These are phyloP conservation scores for Atta colombica DNA, from an alignment of 1,140 invertebrate genomes.

Conservation along the genomic window DNA sequence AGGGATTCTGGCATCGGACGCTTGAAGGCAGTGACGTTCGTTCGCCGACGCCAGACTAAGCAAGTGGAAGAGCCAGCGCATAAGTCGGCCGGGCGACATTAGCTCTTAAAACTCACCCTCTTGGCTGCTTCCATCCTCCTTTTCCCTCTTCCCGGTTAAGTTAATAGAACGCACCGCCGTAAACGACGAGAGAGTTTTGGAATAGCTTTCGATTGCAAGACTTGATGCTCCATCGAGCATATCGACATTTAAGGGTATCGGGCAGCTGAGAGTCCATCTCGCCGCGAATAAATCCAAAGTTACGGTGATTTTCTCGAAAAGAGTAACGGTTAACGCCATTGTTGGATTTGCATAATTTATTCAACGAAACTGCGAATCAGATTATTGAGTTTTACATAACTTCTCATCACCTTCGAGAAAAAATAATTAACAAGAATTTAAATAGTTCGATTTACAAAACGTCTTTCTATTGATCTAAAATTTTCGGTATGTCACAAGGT, in stretches of 20 bases:
- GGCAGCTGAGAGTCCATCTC: neutral
- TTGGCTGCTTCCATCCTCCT: neutral
- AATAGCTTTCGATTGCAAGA: slow-evolving; percentile 66
- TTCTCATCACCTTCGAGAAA: neutral
- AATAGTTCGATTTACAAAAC: neutral
- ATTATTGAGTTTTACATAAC: neutral
- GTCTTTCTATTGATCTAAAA: neutral
- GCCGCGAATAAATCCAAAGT: neutral
- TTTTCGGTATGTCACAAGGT: too few species aligned
- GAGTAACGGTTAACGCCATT: slow-evolving; percentile 24
- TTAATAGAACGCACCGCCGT: slow-evolving; percentile 74
- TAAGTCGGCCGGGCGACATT: slow-evolving; percentile 62
- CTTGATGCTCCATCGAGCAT: slow-evolving; percentile 59
- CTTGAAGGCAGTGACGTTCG: neutral
- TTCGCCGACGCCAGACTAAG: slow-evolving; percentile 22
- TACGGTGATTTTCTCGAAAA: slow-evolving; percentile 1
- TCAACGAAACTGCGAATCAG: neutral
- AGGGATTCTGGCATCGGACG: slow-evolving; percentile 21
- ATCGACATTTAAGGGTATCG: slow-evolving; percentile 40
- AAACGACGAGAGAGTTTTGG: slow-evolving; percentile 68
- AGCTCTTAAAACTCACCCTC: slow-evolving; percentile 69
- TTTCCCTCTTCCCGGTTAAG: slow-evolving; percentile 43
- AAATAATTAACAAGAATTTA: neutral
- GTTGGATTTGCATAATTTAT: slow-evolving; percentile 43
- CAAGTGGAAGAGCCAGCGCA: slow-evolving; percentile 38